Conservation (phyloP, 2,888 invertebrate species). For the Ellobium chinense region DNA sequence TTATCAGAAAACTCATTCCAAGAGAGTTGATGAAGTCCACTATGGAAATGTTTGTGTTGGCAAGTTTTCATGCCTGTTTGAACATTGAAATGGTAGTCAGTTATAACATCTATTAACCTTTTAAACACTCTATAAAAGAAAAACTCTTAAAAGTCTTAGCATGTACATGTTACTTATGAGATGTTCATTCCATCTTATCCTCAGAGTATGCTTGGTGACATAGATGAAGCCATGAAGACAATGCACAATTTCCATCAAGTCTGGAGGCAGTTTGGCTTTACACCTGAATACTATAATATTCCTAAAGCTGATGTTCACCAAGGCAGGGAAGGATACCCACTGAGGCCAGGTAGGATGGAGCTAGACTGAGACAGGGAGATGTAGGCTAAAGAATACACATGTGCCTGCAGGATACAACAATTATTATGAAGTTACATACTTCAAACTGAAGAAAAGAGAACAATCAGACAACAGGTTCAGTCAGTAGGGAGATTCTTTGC, state of each 20-base stretch:
- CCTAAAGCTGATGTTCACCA: conserved; percentile 85
- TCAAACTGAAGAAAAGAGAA: no score
- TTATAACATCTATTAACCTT: background rate
- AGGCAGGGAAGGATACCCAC: conserved; percentile 93
- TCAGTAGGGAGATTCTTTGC: no score
- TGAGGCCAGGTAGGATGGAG: conserved; percentile 88
- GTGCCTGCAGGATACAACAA: no score
- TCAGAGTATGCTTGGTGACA: conserved; percentile 86
- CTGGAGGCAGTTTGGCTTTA: conserved; percentile 98
- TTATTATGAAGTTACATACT: no score
- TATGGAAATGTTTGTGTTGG: background rate
- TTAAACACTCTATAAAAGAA: no score
- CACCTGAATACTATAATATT: conserved; percentile 98
- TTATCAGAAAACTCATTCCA: no score
- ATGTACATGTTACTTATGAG: background rate
- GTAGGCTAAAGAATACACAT: no score
- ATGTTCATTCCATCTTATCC: background rate
- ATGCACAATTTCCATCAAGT: conserved; percentile 97
- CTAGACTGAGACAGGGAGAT: no score
- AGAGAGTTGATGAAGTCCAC: background rate
- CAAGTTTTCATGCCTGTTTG: background rate
- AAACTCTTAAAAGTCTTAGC: no score
- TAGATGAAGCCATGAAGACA: conserved; percentile 93
- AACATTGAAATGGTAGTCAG: background rate
- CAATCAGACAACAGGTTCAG: no score